Conservation (phyloP, 2,113 vertebrate species). For the Pteruthius melanotis region DNA sequence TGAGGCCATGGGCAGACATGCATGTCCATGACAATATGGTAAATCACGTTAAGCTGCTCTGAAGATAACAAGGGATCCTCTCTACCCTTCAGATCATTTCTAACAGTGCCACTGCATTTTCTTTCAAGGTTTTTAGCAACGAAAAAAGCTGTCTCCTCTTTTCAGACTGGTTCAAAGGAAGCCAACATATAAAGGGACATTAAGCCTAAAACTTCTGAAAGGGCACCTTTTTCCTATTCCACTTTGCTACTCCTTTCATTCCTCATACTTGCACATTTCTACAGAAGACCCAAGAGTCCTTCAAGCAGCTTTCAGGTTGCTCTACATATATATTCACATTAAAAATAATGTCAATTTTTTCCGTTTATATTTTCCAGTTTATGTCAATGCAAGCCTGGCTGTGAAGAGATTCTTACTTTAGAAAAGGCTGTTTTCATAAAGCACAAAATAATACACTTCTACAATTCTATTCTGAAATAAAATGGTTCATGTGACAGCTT, state of each 20-base stretch:
- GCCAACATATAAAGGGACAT: background rate
- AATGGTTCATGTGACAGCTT: background rate
- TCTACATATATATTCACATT: background rate
- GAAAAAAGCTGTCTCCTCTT: background rate
- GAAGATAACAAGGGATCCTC: background rate
- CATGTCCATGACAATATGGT: background rate
- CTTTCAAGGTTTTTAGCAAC: background rate
- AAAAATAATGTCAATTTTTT: background rate
- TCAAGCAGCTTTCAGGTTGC: background rate
- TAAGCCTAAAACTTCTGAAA: background rate
- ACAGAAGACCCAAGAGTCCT: background rate
- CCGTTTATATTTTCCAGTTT: background rate
- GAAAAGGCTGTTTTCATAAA: background rate
- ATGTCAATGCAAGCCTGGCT: background rate
- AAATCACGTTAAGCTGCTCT: background rate
- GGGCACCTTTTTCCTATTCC: background rate
- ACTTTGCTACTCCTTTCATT: background rate
- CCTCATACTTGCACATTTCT: background rate
- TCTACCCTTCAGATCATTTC: background rate
- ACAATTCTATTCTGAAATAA: background rate
- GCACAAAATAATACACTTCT: background rate
- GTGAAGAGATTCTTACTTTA: background rate
- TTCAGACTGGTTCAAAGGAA: background rate
- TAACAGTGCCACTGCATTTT: background rate
- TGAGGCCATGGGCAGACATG: background rate